These are phyloP conservation scores for Suricata suricatta DNA, from an alignment of 2,113 vertebrate species.

Conservation along the genomic window DNA sequence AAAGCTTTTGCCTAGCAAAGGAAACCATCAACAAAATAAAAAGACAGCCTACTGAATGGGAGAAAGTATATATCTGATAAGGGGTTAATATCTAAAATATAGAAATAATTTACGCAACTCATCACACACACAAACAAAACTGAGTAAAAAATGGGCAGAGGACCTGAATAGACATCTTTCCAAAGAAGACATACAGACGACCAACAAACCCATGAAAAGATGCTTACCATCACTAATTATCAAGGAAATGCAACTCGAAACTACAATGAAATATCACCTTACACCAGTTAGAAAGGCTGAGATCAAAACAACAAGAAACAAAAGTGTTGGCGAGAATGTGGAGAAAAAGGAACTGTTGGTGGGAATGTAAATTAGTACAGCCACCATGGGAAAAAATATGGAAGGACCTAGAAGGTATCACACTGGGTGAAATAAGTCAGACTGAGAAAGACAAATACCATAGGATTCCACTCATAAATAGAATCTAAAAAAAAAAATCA, in stretches of 20 bases:
- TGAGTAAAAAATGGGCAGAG: not conserved
- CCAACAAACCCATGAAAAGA: not conserved
- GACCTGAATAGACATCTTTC: not conserved
- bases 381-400: not conserved
- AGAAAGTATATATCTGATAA: not conserved
- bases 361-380: not conserved
- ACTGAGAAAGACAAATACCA: not conserved
- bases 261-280: not conserved
- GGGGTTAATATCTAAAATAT: not conserved
- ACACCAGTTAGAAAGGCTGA: not conserved
- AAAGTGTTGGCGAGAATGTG: not conserved
- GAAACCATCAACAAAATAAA: not conserved
- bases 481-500: not conserved
- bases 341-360: not conserved
- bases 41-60: not conserved
- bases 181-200: not conserved
- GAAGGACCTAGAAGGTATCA: not conserved
- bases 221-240: not conserved
- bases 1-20: not conserved
- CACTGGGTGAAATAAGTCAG: not conserved
- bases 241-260: not conserved
- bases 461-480: not conserved
- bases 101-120: not conserved
- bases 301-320: not conserved
- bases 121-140: not conserved